A percentile compares a stretch with the other conserved stretches of the same genome.
Evolutionary conservation across 2,888 invertebrate species (phyloP).

Genomic region (Ryuthela nishihirai): DNA sequence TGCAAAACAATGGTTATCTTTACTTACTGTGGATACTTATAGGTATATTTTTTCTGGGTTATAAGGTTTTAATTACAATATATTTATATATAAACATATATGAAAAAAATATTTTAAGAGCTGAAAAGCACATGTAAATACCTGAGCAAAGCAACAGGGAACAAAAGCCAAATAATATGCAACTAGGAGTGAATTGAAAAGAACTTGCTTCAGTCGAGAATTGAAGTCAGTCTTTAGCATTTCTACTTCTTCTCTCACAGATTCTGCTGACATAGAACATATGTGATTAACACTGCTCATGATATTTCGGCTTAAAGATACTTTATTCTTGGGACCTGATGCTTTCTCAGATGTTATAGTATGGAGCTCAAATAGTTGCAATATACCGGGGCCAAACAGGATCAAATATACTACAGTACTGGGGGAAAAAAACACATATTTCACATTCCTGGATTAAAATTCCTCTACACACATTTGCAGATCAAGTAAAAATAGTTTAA

Average conservation of each 20-base stretch:
- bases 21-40: no score
- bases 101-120: no score
- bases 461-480: no score
- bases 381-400: constrained; percentile 72
- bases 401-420: constrained; percentile 73
- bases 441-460: no score
- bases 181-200: constrained; percentile 76
- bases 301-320: constrained; percentile 1
- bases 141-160: constrained; percentile 85
- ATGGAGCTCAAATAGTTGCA: constrained; percentile 67
- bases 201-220: constrained; percentile 77
- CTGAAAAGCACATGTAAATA: constrained; percentile 51
- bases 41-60: no score
- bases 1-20: no score
- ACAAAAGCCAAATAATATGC: constrained; percentile 86
- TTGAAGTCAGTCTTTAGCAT: constrained; percentile 82
- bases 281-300: constrained; percentile 46
- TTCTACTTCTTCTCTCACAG: constrained; percentile 75
- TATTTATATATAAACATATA: no score
- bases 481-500: no score
- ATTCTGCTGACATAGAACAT: constrained; percentile 52
- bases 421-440: constrained; percentile 44
- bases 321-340: constrained; percentile 2
- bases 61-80: no score
- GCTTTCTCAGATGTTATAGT: not conserved